Evolutionary conservation across 2,113 vertebrate genomes (phyloP).

Genomic region (Oryzias woworae): DNA sequence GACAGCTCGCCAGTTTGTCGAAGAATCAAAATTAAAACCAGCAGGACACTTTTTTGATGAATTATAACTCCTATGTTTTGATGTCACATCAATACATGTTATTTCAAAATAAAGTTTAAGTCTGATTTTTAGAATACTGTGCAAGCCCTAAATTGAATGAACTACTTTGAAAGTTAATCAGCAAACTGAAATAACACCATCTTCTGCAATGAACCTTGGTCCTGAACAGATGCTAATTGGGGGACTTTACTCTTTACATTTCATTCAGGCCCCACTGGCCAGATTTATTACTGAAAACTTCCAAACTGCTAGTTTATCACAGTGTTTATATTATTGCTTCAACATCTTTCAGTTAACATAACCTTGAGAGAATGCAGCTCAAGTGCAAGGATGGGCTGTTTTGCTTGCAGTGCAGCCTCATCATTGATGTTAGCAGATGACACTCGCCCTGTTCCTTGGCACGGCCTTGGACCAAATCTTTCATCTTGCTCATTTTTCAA

Average conservation of each 20-base stretch:
- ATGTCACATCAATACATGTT: too few relatives aligned
- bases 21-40: too few relatives aligned
- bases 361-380: constrained; percentile 81
- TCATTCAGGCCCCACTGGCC: constrained; percentile 59
- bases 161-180: too few relatives aligned
- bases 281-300: constrained; percentile 78
- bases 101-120: too few relatives aligned
- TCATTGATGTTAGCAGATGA: constrained; percentile 76
- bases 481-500: constrained; percentile 58
- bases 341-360: constrained; percentile 82
- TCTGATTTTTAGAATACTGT: too few relatives aligned
- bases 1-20: too few relatives aligned
- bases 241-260: constrained; percentile 66
- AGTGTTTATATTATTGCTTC: constrained; percentile 82
- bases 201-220: constrained; percentile 11
- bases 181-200: too few relatives aligned
- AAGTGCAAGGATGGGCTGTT: constrained; percentile 76
- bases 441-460: constrained; percentile 71
- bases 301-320: constrained; percentile 78
- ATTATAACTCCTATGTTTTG: too few relatives aligned
- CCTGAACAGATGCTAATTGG: constrained; percentile 62
- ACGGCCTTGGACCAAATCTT: constrained; percentile 61
- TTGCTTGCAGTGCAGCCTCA: constrained; percentile 71
- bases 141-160: too few relatives aligned
- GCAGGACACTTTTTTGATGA: too few relatives aligned